Conservation (phyloP, 2,888 invertebrate genomes). For the Drosophila rellima region DNA sequence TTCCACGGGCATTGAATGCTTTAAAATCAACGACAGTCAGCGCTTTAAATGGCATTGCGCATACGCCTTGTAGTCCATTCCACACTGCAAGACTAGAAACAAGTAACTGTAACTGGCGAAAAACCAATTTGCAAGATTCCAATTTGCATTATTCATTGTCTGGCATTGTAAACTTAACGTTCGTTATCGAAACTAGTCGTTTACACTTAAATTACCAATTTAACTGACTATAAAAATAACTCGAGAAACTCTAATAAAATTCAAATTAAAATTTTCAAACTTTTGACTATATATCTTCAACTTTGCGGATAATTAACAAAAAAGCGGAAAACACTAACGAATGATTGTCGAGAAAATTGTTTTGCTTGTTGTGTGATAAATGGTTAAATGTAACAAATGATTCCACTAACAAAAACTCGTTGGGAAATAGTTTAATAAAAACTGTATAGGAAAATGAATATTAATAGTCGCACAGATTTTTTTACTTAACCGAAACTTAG, state of each 20-base stretch:
- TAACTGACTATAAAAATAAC: constrained; percentile 5
- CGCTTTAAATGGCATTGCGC: constrained; percentile 55
- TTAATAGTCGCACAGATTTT: too few relatives aligned
- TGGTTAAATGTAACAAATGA: background rate
- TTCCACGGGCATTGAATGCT: constrained; percentile 19
- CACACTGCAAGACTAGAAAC: constrained; percentile 1
- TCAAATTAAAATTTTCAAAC: background rate
- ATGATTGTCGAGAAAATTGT: background rate
- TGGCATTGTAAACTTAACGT: constrained; percentile 9
- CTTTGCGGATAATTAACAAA: too few relatives aligned
- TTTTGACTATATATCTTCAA: background rate
- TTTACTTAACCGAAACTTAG: too few relatives aligned
- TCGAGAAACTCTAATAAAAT: background rate
- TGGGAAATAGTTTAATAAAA: background rate
- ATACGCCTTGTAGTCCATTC: constrained; percentile 39
- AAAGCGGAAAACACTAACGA: background rate
- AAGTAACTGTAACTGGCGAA: constrained; percentile 37
- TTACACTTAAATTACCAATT: constrained; percentile 19
- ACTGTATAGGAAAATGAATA: background rate
- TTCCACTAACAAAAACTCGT: background rate
- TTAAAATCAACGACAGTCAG: constrained; percentile 21
- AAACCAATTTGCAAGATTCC: constrained; percentile 57
- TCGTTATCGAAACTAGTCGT: constrained; percentile 28
- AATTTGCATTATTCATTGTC: constrained; percentile 61
- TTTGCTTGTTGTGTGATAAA: background rate